Conservation (phyloP, 2,797 vertebrate genomes). For the Rachycentron canadum region DNA sequence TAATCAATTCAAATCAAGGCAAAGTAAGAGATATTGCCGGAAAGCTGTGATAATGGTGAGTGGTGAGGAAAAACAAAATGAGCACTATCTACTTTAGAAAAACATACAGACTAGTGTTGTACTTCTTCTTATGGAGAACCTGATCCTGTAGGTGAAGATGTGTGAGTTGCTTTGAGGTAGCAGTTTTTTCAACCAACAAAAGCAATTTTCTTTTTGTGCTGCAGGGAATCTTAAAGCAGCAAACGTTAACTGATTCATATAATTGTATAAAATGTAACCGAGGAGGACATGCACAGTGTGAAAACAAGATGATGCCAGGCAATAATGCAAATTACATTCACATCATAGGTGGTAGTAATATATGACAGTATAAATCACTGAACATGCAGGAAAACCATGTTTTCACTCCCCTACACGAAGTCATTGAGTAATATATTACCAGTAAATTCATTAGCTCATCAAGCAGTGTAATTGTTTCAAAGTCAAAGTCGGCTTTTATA, state of each 20-base stretch:
- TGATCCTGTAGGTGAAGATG: not conserved
- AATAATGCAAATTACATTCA: conserved; percentile 19
- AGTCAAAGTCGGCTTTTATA: conserved; percentile 19
- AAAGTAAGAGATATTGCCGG: conserved; percentile 11
- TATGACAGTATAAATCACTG: not conserved
- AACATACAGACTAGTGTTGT: not conserved
- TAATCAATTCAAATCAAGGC: conserved; percentile 19
- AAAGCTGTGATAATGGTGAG: not conserved
- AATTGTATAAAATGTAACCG: not conserved
- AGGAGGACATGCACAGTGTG: not conserved
- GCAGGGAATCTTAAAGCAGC: not conserved
- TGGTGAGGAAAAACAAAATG: not conserved
- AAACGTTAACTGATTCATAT: conserved; percentile 8
- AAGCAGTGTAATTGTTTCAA: not conserved
- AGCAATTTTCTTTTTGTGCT: not conserved
- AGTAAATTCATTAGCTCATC: conserved; percentile 6
- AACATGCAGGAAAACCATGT: not conserved
- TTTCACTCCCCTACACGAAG: not conserved
- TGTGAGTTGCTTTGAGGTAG: not conserved
- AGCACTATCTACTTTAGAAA: not conserved
- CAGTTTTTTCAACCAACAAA: not conserved
- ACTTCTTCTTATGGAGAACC: not conserved
- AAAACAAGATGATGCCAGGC: conserved; percentile 12
- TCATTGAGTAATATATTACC: conserved; percentile 17
- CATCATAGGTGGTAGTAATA: conserved; percentile 5